Evolutionary conservation across 35 echinoderm and acorn worm genomes (phyloP).

Genomic region (Apostichopus parvimensis): DNA sequence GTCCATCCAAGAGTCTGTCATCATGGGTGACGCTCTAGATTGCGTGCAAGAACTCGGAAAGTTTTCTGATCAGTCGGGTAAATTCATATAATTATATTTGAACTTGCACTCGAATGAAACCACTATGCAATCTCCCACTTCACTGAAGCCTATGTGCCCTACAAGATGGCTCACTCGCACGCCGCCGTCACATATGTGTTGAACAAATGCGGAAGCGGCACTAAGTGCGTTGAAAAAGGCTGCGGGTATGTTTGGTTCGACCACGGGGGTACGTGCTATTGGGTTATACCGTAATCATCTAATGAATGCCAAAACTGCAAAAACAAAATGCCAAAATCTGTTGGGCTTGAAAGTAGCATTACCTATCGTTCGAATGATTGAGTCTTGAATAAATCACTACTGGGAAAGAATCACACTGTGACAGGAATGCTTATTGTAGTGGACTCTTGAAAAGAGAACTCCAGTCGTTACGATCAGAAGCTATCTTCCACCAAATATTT

Average conservation of each 20-base stretch:
- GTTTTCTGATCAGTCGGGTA: no score
- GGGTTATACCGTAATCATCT: no score
- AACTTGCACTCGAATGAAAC: constrained; percentile 35
- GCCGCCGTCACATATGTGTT: not conserved
- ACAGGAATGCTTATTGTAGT: no score
- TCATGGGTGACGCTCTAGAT: not conserved
- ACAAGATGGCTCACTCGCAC: constrained; percentile 13
- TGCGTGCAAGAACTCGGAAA: constrained; percentile 30
- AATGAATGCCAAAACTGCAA: not conserved
- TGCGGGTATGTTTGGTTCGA: constrained; percentile 24
- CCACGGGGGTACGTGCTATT: not conserved
- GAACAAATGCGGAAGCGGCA: not conserved
- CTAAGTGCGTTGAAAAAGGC: constrained; percentile 9
- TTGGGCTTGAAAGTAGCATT: no score
- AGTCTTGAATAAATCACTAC: no score
- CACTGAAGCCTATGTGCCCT: constrained; percentile 35
- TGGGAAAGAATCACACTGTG: no score
- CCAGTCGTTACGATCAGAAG: no score
- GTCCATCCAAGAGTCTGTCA: constrained; percentile 1
- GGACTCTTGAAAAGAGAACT: no score
- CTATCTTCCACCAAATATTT: no score
- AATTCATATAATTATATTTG: no score
- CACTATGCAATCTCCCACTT: not conserved
- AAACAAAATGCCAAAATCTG: not conserved
- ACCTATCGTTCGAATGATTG: no score